These are phyloP conservation scores for Byasa hedistus DNA, from an alignment of 2,888 invertebrate genomes.

Conservation along the genomic window DNA sequence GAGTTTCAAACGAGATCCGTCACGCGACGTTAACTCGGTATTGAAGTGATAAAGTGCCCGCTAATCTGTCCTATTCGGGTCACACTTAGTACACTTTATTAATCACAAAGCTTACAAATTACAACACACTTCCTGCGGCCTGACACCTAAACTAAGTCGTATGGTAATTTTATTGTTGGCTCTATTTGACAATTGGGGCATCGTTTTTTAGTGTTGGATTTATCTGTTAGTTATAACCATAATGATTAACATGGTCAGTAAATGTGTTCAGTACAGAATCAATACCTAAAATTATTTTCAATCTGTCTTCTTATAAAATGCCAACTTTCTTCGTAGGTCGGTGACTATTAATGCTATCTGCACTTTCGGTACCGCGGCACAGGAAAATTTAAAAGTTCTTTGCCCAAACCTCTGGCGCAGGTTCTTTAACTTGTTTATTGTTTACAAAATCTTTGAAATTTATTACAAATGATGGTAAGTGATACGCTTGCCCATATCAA, in stretches of 20 bases:
- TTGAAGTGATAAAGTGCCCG: conserved; percentile 79
- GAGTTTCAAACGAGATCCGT: conserved; percentile 79
- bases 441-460: not conserved
- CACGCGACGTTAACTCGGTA: conserved; percentile 78
- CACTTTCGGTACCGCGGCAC: too few species aligned
- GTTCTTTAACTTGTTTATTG: not conserved
- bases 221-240: conserved; percentile 30
- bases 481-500: too few species aligned
- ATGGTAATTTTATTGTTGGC: conserved; percentile 77
- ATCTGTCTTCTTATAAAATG: too few species aligned
- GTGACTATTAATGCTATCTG: too few species aligned
- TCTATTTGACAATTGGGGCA: conserved; percentile 70
- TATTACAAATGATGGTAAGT: too few species aligned
- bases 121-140: conserved; percentile 75
- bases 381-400: too few species aligned
- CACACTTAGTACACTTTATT: conserved; percentile 80
- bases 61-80: conserved; percentile 80
- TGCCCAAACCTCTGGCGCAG: too few species aligned
- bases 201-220: conserved; percentile 61
- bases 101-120: conserved; percentile 80
- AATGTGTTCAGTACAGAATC: too few species aligned
- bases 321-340: too few species aligned
- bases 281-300: too few species aligned
- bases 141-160: conserved; percentile 70
- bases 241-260: not conserved